Evolutionary conservation across 2,797 vertebrate genomes (phyloP).

Genomic region (Peromyscus aztecus): DNA sequence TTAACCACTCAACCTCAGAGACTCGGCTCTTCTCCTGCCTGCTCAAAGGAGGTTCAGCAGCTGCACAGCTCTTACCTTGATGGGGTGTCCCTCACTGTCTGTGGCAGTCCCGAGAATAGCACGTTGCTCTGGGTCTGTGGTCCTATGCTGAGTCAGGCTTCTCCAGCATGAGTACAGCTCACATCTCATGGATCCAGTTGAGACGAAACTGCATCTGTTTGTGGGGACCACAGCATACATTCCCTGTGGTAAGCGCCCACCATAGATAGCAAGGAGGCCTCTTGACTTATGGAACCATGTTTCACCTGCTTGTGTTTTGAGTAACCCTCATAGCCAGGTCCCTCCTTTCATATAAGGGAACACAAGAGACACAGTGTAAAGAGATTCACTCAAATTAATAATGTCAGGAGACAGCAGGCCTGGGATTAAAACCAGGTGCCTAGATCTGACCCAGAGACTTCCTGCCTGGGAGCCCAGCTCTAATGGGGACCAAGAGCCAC

Average conservation of each 20-base stretch:
- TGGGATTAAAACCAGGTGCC: not conserved
- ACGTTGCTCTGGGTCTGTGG: not conserved
- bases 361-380: not conserved
- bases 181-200: not conserved
- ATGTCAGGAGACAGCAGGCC: not conserved
- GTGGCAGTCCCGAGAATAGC: not conserved
- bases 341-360: not conserved
- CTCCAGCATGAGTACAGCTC: not conserved
- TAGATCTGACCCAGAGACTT: not conserved
- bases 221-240: not conserved
- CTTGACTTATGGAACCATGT: not conserved
- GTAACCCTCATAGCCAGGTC: not conserved
- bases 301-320: not conserved
- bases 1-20: not conserved
- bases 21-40: not conserved
- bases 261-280: not conserved
- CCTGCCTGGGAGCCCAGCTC: not conserved
- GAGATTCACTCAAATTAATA: not conserved
- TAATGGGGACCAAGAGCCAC: not conserved
- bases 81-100: not conserved
- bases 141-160: not conserved
- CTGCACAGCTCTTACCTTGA: not conserved
- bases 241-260: not conserved
- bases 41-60: not conserved
- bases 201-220: not conserved